Conservation (phyloP, 2,888 invertebrate genomes). For the Epinotia brunnichana region DNA sequence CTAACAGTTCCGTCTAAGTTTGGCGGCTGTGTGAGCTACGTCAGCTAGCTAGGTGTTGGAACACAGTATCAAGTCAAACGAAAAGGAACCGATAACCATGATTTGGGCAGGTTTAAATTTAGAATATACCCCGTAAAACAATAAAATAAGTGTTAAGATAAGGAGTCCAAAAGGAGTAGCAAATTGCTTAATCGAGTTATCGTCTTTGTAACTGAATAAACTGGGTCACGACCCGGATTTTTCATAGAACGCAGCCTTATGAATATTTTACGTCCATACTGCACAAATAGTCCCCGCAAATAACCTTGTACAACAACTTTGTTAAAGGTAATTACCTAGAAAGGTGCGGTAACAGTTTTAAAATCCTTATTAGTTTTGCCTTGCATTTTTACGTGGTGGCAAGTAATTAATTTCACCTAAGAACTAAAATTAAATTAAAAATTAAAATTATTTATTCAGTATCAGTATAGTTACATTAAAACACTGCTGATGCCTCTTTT, state of each 20-base stretch:
- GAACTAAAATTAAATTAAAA: too few relatives aligned
- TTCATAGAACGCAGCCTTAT: conserved; percentile 34
- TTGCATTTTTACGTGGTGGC: background rate
- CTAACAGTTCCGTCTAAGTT: too few relatives aligned
- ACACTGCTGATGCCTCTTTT: too few relatives aligned
- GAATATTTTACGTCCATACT: conserved; percentile 29
- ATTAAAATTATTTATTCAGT: too few relatives aligned
- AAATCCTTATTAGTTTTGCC: background rate
- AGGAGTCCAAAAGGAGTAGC: conserved; percentile 7
- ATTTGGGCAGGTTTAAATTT: background rate
- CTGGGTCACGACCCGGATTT: conserved; percentile 36
- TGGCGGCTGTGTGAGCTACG: too few relatives aligned
- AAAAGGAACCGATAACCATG: too few relatives aligned
- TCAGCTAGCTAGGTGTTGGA: too few relatives aligned
- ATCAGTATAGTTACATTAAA: too few relatives aligned
- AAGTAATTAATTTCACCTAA: background rate
- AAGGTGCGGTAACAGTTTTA: conserved; percentile 4
- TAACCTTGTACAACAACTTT: conserved; percentile 3
- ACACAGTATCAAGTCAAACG: too few relatives aligned
- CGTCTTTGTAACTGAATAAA: conserved; percentile 31
- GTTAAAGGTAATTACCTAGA: conserved; percentile 8
- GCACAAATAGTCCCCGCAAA: conserved; percentile 17
- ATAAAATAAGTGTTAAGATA: conserved; percentile 9
- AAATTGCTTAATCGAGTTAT: conserved; percentile 24
- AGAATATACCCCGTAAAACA: background rate